Percentiles rank a stretch among this genome's conserved stretches.
Conservation (phyloP, 2,113 vertebrate genomes). For the Pelecanoides urinatrix region DNA sequence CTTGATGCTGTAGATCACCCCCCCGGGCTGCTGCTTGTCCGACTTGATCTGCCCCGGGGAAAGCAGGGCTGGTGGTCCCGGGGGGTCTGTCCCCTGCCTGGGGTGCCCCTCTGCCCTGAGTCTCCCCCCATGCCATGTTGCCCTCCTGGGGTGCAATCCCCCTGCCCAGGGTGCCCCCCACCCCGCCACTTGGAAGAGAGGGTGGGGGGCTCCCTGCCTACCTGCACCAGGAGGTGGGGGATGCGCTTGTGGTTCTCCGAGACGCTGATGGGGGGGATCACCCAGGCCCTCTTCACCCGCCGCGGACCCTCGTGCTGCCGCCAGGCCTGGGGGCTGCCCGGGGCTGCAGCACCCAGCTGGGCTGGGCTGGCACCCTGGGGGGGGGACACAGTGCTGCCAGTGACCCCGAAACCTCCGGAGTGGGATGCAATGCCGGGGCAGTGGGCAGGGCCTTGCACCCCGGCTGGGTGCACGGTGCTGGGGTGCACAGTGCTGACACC, state of each 20-base stretch:
- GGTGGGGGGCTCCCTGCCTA: slow-evolving; percentile 2
- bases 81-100: background rate
- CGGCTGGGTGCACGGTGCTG: background rate
- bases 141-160: background rate
- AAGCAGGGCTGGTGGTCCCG: background rate
- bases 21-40: slow-evolving; percentile 86
- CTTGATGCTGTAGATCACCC: slow-evolving; percentile 94
- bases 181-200: accelerated
- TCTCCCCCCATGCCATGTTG: background rate
- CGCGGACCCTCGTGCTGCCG: background rate
- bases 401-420: background rate
- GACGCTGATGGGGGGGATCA: slow-evolving; percentile 93
- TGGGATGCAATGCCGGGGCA: background rate
- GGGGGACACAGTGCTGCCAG: background rate
- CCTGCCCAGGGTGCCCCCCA: background rate
- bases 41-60: slow-evolving; percentile 86
- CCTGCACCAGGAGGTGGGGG: slow-evolving; percentile 92
- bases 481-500: background rate
- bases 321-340: slow-evolving; percentile 68
- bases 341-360: background rate
- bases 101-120: background rate
- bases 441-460: background rate
- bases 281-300: slow-evolving; percentile 92
- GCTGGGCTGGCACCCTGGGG: slow-evolving; percentile 45
- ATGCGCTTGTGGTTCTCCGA: slow-evolving; percentile 91